phyloP scores from a whole-genome alignment of 1,140 invertebrate genomes.

The Polypedilum vanderplanki region DNA sequence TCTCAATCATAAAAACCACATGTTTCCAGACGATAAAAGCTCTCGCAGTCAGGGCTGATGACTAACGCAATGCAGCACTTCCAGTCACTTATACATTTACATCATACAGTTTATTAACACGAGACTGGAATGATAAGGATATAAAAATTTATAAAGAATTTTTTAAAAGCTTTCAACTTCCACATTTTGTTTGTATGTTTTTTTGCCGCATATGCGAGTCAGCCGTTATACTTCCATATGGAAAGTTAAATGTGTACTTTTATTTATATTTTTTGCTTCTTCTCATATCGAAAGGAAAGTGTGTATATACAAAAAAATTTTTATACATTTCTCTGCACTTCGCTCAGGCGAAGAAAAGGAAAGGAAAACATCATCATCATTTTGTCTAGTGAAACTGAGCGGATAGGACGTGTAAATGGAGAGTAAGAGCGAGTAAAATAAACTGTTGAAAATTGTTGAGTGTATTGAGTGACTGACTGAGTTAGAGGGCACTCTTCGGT shows the following conservation, averaged over 20 bases:
- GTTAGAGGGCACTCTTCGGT: not conserved
- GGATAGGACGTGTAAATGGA: slow-evolving; percentile 10
- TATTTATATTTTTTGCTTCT: slow-evolving; percentile 14
- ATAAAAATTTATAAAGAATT: not conserved
- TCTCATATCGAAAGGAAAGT: not conserved
- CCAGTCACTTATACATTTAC: not conserved
- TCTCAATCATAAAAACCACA: slow-evolving; percentile 21
- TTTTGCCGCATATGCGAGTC: not conserved
- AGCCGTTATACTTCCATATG: not conserved
- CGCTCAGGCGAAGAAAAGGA: not conserved
- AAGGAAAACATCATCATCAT: slow-evolving; percentile 13
- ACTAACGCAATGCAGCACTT: not conserved
- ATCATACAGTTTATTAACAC: not conserved
- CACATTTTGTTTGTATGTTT: not conserved
- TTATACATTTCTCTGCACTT: not conserved
- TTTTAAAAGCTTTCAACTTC: not conserved
- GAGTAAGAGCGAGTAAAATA: too few species aligned
- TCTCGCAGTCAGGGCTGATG: not conserved
- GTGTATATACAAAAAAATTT: not conserved
- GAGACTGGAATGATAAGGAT: not conserved
- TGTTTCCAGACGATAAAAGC: slow-evolving; percentile 15
- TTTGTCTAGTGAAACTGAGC: slow-evolving; percentile 10
- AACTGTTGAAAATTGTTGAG: too few species aligned
- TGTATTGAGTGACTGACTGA: too few species aligned
- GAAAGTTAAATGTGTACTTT: not conserved